Conservation (phyloP, 2,797 vertebrate species). For the Scomberomorus guttatus region DNA sequence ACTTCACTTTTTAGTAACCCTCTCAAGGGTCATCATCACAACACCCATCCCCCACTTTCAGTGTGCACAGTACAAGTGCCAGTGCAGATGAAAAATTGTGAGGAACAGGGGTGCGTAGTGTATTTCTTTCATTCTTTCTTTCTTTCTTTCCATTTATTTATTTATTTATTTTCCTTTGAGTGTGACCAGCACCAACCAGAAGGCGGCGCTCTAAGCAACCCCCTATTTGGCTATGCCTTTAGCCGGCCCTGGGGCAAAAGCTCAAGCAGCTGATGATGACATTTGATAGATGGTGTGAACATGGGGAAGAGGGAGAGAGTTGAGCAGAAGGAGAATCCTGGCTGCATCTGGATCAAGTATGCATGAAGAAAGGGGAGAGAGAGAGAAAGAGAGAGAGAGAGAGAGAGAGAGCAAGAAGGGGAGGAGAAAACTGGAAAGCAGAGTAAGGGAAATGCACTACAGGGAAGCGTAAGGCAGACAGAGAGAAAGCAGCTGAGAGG, state of each 20-base stretch:
- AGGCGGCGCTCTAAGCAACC: too few species aligned
- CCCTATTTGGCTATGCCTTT: too few species aligned
- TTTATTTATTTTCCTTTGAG: too few species aligned
- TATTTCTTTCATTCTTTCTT: too few species aligned
- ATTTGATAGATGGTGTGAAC: conserved; percentile 62
- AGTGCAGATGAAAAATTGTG: too few species aligned
- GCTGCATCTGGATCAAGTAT: conserved; percentile 77
- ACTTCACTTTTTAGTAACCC: too few species aligned
- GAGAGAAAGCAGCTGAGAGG: conserved; percentile 59
- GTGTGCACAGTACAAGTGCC: too few species aligned
- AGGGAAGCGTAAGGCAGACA: conserved; percentile 55
- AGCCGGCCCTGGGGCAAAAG: not conserved
- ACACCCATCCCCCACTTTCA: too few species aligned
- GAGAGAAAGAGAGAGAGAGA: conserved; percentile 34
- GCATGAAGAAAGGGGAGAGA: conserved; percentile 49
- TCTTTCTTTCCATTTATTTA: too few species aligned
- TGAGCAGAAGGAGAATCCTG: conserved; percentile 57
- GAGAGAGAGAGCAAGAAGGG: conserved; percentile 59
- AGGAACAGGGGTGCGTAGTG: too few species aligned
- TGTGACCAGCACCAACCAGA: too few species aligned
- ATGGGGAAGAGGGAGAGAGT: conserved; percentile 26
- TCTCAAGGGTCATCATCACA: too few species aligned
- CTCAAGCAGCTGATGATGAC: conserved; percentile 48
- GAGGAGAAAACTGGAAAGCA: conserved; percentile 73
- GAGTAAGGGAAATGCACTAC: conserved; percentile 62